Base-by-base conservation (phyloP, 2,797 vertebrate genomes). In the Eulemur mongoz region DNA sequence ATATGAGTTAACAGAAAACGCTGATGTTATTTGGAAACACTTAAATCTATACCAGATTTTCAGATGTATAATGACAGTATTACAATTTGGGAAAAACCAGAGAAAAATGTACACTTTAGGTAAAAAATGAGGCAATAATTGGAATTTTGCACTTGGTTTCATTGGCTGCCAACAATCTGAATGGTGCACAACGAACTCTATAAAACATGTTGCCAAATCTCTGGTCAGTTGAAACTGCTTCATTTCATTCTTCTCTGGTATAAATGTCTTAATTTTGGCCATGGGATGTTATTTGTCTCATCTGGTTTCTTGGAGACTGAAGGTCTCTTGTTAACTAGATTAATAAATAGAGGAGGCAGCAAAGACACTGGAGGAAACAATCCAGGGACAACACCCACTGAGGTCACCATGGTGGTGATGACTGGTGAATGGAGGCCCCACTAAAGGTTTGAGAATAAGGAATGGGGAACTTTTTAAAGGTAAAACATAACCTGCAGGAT, bases 261-360 rank as follows among this genome's bases (percentile, higher is more conserved):
- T 96, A 95, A 97, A 95, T 22, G 82, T 96, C 97, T 97, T 97
- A 84, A 88, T 97, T 94, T 91, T 91, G 91, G 86, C 93, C 63
- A 89, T 83, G 76, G 69, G 94, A 96, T 93, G 63, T 94, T 97
- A 94, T 97, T 97, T 98, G 97, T 98, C 97, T 97, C 95, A 94
- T 98, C 95, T 97, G 95, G 97, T 97, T 97, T 98, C 96, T 97
- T 97, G 72, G 97, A 98, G 91, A 98, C 97, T 88, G 72, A 75
- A 91, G 86, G 61, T 75, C 93, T 97, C 94, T 94, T 90, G 76
- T 92, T 96, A 92, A 93, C 89, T 89, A 22, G 76, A n/a, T 50
- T 93, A 96, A 94, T 94, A 96, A 95, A 94, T 20, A 94, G 78
- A 93, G 45, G 82, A 93, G 84, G 61, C 48, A 79, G 73, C 38